These are phyloP conservation scores for Natrix natrix DNA, from an alignment of 2,797 vertebrate species.

Conservation along the genomic window DNA sequence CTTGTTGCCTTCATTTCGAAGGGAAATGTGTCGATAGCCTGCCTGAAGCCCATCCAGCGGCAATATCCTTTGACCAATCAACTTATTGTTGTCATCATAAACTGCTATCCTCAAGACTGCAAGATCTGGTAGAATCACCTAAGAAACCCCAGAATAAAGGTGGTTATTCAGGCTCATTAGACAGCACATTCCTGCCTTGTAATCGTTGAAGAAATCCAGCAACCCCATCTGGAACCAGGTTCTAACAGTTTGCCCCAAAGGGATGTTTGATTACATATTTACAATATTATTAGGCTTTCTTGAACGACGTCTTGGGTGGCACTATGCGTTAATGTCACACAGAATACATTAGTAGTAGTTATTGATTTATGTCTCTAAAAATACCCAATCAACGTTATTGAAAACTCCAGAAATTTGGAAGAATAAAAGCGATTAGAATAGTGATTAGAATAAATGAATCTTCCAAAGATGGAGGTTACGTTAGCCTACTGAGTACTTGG, in stretches of 20 bases:
- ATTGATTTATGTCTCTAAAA: neutral
- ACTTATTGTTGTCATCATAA: slow-evolving; percentile 95
- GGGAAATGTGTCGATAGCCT: slow-evolving; percentile 96
- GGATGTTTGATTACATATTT: neutral
- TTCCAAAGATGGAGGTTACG: neutral
- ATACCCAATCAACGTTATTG: neutral
- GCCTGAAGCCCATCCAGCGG: slow-evolving; percentile 97
- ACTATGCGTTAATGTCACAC: neutral
- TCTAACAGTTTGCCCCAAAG: neutral
- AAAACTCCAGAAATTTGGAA: neutral
- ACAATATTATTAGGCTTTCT: neutral
- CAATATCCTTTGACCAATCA: slow-evolving; percentile 96
- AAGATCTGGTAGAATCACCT: slow-evolving; percentile 97
- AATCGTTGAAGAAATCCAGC: neutral
- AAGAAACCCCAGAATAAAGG: slow-evolving; percentile 38
- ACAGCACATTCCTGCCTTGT: neutral
- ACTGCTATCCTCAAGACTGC: slow-evolving; percentile 96
- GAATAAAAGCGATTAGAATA: neutral
- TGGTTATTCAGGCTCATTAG: slow-evolving; percentile 6
- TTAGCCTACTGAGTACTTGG: neutral
- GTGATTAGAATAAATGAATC: neutral
- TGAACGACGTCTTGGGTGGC: neutral
- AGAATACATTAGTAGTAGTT: neutral
- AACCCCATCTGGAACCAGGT: neutral
- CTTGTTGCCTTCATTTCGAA: slow-evolving; percentile 97